Evolutionary conservation across 2,888 invertebrate species (phyloP).

Genomic region (Scrobipalpa atriplicella): DNA sequence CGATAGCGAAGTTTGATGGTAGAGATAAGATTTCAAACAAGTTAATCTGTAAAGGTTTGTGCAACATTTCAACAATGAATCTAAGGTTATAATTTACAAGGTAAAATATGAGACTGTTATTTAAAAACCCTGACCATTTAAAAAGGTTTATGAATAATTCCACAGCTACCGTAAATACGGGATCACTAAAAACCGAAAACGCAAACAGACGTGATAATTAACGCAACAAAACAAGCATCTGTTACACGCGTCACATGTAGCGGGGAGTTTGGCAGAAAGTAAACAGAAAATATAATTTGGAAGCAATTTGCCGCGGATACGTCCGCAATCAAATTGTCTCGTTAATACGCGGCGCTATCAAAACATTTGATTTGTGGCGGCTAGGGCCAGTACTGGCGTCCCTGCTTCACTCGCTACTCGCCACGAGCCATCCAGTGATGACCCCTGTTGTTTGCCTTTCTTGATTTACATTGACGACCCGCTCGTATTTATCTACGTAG

Average conservation of each 20-base stretch:
- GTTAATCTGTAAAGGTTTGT: not conserved
- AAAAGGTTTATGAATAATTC: constrained; percentile 3
- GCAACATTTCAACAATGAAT: not conserved
- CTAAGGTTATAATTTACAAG: not conserved
- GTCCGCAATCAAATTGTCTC: constrained; percentile 84
- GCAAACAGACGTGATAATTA: constrained; percentile 72
- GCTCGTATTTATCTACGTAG: not conserved
- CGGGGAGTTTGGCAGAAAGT: constrained; percentile 80
- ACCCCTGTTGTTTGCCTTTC: constrained; percentile 28
- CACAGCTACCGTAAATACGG: not conserved
- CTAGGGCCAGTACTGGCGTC: constrained; percentile 47
- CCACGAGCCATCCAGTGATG: constrained; percentile 20
- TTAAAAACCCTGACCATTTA: not conserved
- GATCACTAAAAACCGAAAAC: constrained; percentile 34
- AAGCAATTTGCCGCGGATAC: constrained; percentile 82
- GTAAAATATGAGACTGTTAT: not conserved
- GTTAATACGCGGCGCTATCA: constrained; percentile 81
- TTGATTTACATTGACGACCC: constrained; percentile 7
- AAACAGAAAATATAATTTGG: constrained; percentile 83
- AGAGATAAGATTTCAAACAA: constrained; percentile 41
- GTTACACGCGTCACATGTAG: constrained; percentile 70
- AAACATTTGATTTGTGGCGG: constrained; percentile 82
- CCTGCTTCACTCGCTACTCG: constrained; percentile 24
- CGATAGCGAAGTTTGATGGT: constrained; percentile 47
- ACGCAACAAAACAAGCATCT: constrained; percentile 71